Conservation (phyloP, 2,797 vertebrate genomes). For the Sternarchorhynchus goeldii region DNA sequence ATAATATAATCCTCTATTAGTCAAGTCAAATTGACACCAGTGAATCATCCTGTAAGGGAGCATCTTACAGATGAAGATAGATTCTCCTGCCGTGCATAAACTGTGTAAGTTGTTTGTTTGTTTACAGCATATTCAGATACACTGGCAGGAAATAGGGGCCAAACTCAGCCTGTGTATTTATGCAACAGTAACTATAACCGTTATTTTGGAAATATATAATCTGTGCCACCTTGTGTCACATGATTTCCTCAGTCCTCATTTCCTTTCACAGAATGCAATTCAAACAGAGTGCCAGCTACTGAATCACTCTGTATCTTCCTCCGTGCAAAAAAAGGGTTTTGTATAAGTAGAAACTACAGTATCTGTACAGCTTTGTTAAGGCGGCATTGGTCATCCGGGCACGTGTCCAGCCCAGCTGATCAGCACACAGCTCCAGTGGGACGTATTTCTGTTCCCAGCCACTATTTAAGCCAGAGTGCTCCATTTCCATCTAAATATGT, state of each 20-base stretch:
- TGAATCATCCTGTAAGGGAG: too few relatives aligned
- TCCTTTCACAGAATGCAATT: conserved; percentile 18
- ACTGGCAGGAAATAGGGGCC: too few relatives aligned
- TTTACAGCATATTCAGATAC: too few relatives aligned
- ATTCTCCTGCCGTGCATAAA: too few relatives aligned
- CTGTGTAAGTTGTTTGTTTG: too few relatives aligned
- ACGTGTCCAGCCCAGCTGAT: conserved; percentile 18
- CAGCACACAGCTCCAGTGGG: conserved; percentile 33
- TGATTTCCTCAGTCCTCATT: not conserved
- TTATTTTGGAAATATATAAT: not conserved
- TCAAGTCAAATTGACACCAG: too few relatives aligned
- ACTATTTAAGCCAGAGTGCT: conserved; percentile 63
- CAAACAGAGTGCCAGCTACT: not conserved
- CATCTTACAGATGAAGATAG: too few relatives aligned
- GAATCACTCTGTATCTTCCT: not conserved
- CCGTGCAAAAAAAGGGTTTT: not conserved
- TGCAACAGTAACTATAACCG: too few relatives aligned
- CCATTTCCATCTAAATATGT: conserved; percentile 65
- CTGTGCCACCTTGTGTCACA: too few relatives aligned
- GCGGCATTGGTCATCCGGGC: conserved; percentile 20
- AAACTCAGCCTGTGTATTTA: too few relatives aligned
- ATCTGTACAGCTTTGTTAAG: conserved; percentile 18
- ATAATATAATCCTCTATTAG: too few relatives aligned
- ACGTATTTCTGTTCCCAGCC: conserved; percentile 25
- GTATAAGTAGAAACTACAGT: conserved; percentile 8